phyloP scores from a whole-genome alignment of 92 coral and sea anemone genomes.

The Umimayanthus chanpuru region DNA sequence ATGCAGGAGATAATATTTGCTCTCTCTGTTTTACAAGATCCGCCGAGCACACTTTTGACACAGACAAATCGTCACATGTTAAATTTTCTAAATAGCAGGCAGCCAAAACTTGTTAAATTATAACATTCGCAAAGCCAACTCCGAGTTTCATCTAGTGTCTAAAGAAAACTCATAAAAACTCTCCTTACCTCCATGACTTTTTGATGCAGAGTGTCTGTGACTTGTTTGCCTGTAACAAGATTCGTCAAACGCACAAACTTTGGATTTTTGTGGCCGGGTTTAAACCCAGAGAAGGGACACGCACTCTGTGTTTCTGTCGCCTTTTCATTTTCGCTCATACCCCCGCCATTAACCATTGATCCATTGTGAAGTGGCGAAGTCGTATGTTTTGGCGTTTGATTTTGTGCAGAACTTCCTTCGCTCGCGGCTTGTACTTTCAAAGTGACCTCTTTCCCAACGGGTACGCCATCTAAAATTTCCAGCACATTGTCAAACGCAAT shows the following conservation, averaged over 20 bases:
- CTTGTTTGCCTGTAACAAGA: conserved; percentile 72
- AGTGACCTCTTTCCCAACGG: conserved; percentile 60
- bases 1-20: neutral
- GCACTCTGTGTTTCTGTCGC: neutral
- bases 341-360: conserved; percentile 15
- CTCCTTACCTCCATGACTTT: conserved; percentile 44
- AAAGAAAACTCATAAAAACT: neutral
- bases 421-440: conserved; percentile 55
- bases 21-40: neutral
- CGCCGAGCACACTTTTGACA: neutral
- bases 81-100: neutral
- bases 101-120: neutral
- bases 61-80: neutral
- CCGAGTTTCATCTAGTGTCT: neutral
- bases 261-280: conserved; percentile 54
- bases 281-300: conserved; percentile 54
- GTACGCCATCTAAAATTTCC: conserved; percentile 62
- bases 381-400: neutral
- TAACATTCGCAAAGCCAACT: neutral
- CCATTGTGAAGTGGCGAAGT: conserved; percentile 10
- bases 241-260: conserved; percentile 80
- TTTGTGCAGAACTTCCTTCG: conserved; percentile 19
- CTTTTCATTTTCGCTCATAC: conserved; percentile 14
- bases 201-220: conserved; percentile 90
- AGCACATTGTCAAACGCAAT: conserved; percentile 58